These are phyloP conservation scores for Zeus faber DNA, from an alignment of 2,113 vertebrate species.

Conservation along the genomic window DNA sequence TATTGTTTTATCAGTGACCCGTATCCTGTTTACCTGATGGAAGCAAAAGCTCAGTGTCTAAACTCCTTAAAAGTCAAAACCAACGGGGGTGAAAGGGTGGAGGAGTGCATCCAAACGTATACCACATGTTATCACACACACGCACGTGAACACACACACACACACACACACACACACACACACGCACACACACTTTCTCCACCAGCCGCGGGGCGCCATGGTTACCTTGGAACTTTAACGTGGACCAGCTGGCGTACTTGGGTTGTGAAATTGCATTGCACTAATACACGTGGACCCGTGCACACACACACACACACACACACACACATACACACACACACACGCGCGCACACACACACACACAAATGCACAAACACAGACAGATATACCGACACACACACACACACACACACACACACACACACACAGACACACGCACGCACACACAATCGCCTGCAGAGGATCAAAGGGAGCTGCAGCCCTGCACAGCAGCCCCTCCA, in stretches of 20 bases:
- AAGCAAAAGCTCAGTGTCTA: constrained; percentile 72
- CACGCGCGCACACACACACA: neutral
- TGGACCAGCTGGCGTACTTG: constrained; percentile 84
- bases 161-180: constrained; percentile 21
- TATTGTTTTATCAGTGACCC: constrained; percentile 80
- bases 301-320: constrained; percentile 33
- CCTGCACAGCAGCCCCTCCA: constrained; percentile 75
- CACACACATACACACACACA: constrained; percentile 1
- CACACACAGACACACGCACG: neutral
- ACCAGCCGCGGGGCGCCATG: constrained; percentile 79
- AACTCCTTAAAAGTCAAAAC: constrained; percentile 80
- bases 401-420: constrained; percentile 11
- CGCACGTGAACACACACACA: constrained; percentile 30
- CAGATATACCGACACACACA: neutral
- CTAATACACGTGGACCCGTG: constrained; percentile 20
- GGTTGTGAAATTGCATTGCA: constrained; percentile 83
- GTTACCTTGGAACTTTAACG: constrained; percentile 86
- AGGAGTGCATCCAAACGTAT: constrained; percentile 80
- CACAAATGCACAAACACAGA: neutral
- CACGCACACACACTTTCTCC: constrained; percentile 47
- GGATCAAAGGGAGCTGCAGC: constrained; percentile 75
- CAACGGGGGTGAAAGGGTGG: constrained; percentile 59
- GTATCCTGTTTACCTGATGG: constrained; percentile 81
- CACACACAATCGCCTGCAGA: constrained; percentile 52
- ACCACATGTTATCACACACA: constrained; percentile 78